Base-by-base conservation (phyloP, 1,140 invertebrate genomes). In the Aleiodes sp. region DNA sequence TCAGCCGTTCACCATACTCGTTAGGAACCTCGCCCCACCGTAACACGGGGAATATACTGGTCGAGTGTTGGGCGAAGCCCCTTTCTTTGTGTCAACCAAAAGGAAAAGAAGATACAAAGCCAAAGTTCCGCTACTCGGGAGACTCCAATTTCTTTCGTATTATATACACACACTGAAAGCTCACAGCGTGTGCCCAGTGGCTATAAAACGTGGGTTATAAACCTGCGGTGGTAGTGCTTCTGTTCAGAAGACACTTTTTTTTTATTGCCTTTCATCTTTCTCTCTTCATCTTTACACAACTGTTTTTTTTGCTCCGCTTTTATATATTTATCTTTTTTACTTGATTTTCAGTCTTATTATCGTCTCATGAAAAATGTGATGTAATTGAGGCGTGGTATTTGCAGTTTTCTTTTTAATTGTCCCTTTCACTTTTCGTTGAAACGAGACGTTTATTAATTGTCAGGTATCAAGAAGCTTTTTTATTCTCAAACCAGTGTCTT, bases 371-470 rank as follows among this genome's bases (percentile, higher is more conserved):
- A 66, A 66, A 66, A 66, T 66, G 26, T 65, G 43, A 66, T 57
- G 64, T 57, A 66, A 66, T 52, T 66, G 46, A 66, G 64, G 64
- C 52, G 64, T 66, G 64, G 64, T 66, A 35, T 37, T 37, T 43
- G 35, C 12, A 33, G 46, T 66, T 66, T 66, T 66, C 64, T 66
- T 66, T 46, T 64, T 64, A 67, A 67, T 67, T 67, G 65, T 67
- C 24, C 65, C 65, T 67, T 67, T 67, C 65, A 67, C 65, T 67
- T 60, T 60, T 67, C 33, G 35, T 10, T 46, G 46, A 56, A 56
- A 56, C 26, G 63, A 57, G 64, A 65, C 64, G n/a, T 31, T 37
- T 67, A 67, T 67, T 60, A 60, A 67, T 67, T 67, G 52, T 60
- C 65, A 59, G 56, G 10, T 37, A 6, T 67, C 8, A 52, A 21